Conservation (phyloP, 1,140 invertebrate genomes). For the Littorina saxatilis region DNA sequence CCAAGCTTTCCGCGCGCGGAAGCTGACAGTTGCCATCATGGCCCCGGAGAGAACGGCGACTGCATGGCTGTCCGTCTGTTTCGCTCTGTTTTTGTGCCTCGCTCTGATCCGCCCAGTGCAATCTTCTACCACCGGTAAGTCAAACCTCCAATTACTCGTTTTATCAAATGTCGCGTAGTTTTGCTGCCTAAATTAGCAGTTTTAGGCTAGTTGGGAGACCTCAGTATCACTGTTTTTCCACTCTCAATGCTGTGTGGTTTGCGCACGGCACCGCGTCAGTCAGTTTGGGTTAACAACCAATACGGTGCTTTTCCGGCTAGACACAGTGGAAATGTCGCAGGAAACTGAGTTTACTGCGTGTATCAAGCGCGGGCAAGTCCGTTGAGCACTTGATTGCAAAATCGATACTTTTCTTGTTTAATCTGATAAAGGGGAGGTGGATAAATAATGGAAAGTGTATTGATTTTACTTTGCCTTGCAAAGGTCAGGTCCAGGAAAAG, state of each 20-base stretch:
- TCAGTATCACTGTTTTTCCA: too few relatives aligned
- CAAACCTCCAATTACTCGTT: too few relatives aligned
- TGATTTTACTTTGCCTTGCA: neutral
- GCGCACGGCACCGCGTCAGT: constrained; percentile 13
- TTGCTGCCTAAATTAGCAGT: neutral
- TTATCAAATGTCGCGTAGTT: too few relatives aligned
- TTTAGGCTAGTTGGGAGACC: too few relatives aligned
- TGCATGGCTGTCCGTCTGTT: neutral
- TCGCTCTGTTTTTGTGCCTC: too few relatives aligned
- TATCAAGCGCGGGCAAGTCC: neutral
- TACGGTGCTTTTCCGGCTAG: too few relatives aligned
- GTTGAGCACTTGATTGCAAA: constrained; percentile 8
- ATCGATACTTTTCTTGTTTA: neutral
- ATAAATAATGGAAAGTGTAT: neutral
- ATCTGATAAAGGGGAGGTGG: neutral
- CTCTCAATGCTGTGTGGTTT: too few relatives aligned
- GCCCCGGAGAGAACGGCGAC: neutral
- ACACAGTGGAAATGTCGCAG: too few relatives aligned
- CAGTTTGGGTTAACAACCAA: too few relatives aligned
- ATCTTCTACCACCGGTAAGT: too few relatives aligned
- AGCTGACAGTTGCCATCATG: neutral
- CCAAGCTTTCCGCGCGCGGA: neutral
- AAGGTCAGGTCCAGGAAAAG: neutral
- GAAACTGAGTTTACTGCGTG: too few relatives aligned
- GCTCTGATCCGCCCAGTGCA: too few relatives aligned